These are phyloP conservation scores for Loripinus fragilis DNA, from an alignment of 2,888 invertebrate genomes.

Conservation along the genomic window DNA sequence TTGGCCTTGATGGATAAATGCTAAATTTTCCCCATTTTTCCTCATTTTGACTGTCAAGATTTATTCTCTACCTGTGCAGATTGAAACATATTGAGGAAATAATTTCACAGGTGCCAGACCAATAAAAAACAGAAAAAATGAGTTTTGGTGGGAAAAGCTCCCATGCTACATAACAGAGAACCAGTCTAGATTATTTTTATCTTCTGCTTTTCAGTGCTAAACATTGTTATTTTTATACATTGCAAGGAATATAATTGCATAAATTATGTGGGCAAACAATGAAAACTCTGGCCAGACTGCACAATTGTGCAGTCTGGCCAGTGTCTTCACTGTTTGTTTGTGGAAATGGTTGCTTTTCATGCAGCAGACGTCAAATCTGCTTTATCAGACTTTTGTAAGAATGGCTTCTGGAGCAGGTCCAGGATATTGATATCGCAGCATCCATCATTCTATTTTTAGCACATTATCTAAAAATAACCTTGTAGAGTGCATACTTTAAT, in stretches of 20 bases:
- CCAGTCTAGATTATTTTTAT: too few species aligned
- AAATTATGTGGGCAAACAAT: too few species aligned
- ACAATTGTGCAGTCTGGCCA: too few species aligned
- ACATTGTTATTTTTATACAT: too few species aligned
- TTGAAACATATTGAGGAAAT: not conserved
- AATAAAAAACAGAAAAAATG: not conserved
- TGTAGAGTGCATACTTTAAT: not conserved
- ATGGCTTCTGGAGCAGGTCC: not conserved
- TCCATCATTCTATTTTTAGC: conserved; percentile 1
- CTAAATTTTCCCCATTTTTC: too few species aligned
- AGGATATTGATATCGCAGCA: not conserved
- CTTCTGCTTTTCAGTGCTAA: too few species aligned
- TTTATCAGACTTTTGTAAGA: not conserved
- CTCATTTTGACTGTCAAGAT: conserved; percentile 8
- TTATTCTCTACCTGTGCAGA: not conserved
- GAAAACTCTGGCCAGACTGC: too few species aligned
- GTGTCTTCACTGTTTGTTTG: too few species aligned
- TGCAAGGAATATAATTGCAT: too few species aligned
- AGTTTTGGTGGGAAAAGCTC: not conserved
- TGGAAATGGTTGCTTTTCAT: too few species aligned
- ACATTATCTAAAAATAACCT: not conserved
- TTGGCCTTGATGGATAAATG: too few species aligned
- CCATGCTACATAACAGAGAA: not conserved
- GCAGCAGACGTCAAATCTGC: too few species aligned
- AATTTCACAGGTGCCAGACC: not conserved